phyloP scores from a whole-genome alignment of 2,113 vertebrate species.

The Passer domesticus region DNA sequence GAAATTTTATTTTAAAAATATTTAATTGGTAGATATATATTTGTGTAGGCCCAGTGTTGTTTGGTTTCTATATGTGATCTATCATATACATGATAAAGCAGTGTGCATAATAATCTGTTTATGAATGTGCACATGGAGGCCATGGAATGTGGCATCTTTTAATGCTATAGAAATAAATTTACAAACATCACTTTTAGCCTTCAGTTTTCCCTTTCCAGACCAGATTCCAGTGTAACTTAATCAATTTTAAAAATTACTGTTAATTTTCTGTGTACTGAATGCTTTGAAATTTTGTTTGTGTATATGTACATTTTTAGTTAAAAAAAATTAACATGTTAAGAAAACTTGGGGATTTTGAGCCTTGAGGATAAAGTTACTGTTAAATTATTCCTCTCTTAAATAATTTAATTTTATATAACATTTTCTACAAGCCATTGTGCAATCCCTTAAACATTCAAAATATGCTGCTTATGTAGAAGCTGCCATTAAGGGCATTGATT shows the following conservation, averaged over 20 bases:
- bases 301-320: neutral
- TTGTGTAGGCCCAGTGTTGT: neutral
- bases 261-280: neutral
- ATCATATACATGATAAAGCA: neutral
- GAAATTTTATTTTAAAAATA: neutral
- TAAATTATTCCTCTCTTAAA: neutral
- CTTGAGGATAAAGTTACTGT: neutral
- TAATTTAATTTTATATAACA: neutral
- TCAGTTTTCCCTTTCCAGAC: neutral
- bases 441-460: neutral
- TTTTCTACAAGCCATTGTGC: neutral
- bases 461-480: neutral
- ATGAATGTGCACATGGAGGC: neutral
- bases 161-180: neutral
- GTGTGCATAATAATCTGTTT: neutral
- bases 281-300: neutral
- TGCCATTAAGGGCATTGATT: neutral
- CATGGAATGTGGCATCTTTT: neutral
- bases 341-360: neutral
- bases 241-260: neutral
- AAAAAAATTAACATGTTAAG: neutral
- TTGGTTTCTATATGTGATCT: neutral
- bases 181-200: neutral
- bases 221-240: neutral
- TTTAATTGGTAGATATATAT: neutral